Evolutionary conservation across 2,888 invertebrate species (phyloP).

Genomic region (Sesia bembeciformis): DNA sequence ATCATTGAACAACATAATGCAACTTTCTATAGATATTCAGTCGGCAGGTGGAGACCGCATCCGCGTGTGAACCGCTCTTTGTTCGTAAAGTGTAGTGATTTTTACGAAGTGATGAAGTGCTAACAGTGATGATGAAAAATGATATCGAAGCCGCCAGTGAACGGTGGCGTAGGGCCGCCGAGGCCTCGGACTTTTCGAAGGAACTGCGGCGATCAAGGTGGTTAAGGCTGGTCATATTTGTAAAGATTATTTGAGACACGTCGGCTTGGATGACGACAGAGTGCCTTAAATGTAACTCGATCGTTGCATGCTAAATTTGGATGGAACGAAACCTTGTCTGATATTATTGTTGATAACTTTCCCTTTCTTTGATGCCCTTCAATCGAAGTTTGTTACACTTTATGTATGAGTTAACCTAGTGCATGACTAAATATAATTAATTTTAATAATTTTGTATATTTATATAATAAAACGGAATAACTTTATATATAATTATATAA

Average conservation of each 20-base stretch:
- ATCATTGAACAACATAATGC: conserved; percentile 15
- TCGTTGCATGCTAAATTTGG: conserved; percentile 1
- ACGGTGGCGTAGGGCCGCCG: conserved; percentile 54
- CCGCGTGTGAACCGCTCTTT: conserved; percentile 8
- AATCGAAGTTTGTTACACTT: too few species aligned
- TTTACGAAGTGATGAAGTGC: conserved; percentile 30
- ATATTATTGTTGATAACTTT: too few species aligned
- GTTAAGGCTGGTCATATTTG: conserved; percentile 20
- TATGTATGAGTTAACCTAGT: too few species aligned
- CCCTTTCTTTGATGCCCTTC: too few species aligned
- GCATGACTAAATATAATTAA: too few species aligned
- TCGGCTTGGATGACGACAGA: conserved; percentile 10
- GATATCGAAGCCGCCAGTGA: conserved; percentile 58
- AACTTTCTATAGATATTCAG: conserved; percentile 4
- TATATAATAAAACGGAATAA: too few species aligned
- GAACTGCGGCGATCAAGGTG: conserved; percentile 76
- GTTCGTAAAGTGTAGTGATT: conserved; percentile 16
- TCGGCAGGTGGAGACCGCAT: conserved; percentile 13
- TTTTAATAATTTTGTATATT: too few species aligned
- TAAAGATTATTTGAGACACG: too few species aligned
- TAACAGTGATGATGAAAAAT: conserved; percentile 57
- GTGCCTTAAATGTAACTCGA: conserved; percentile 15
- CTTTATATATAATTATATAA: too few species aligned
- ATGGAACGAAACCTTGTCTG: too few species aligned
- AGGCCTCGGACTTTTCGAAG: conserved; percentile 69